Conservation (phyloP, 2,113 vertebrate species). For the Microtus pennsylvanicus region DNA sequence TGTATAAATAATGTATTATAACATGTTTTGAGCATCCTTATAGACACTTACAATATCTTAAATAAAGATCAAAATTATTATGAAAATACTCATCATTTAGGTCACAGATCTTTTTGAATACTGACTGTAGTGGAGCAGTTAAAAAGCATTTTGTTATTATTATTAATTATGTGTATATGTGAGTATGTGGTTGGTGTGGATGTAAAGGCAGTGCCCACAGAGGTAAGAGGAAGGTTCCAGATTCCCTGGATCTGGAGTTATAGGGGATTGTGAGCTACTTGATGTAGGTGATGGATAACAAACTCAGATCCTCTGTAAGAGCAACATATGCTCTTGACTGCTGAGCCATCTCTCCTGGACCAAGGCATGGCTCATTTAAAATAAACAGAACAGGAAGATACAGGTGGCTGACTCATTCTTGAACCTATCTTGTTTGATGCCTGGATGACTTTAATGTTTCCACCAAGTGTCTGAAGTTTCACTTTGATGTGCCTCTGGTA, state of each 20-base stretch:
- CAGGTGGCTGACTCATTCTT: neutral
- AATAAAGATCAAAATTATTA: conserved; percentile 9
- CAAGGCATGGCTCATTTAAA: neutral
- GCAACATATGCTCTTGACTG: neutral
- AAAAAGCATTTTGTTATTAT: neutral
- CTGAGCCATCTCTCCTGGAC: neutral
- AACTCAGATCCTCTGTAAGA: neutral
- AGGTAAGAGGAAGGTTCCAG: neutral
- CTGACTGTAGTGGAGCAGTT: neutral
- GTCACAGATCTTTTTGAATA: conserved; percentile 1
- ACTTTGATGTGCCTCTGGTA: neutral
- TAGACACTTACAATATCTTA: neutral
- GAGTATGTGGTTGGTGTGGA: neutral
- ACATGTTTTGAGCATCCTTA: neutral
- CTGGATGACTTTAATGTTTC: neutral
- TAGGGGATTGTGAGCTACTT: no score
- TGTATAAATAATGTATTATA: neutral
- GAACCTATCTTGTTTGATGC: neutral
- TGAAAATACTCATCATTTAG: conserved; percentile 44
- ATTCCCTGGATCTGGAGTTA: neutral
- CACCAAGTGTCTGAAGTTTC: neutral
- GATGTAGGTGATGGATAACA: no score
- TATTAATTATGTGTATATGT: neutral
- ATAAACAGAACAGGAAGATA: neutral
- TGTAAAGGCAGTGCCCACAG: neutral